A percentile compares a stretch with the other conserved stretches of the same genome.
Conservation (phyloP, 2,113 vertebrate genomes). For the Cynocephalus volans region DNA sequence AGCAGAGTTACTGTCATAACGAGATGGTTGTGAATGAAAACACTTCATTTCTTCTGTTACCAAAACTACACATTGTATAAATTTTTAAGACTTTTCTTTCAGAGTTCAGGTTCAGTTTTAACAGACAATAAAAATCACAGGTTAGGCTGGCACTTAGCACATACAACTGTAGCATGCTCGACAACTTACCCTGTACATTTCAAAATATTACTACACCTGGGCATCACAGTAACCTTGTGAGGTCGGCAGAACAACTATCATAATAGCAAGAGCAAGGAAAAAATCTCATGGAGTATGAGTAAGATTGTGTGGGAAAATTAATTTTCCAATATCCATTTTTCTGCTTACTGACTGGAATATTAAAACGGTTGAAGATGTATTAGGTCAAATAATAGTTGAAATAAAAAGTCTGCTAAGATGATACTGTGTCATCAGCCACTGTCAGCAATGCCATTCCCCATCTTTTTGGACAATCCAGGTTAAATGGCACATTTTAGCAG, state of each 20-base stretch:
- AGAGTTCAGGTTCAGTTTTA: neutral
- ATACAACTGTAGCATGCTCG: neutral
- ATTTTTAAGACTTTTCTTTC: constrained; percentile 2
- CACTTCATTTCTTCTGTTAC: constrained; percentile 19
- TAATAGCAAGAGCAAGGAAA: neutral
- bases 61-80: neutral
- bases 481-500: neutral
- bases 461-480: constrained; percentile 1
- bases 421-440: neutral
- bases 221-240: neutral
- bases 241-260: neutral
- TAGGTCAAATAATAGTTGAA: constrained; percentile 54
- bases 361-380: constrained; percentile 28
- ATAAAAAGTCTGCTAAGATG: neutral
- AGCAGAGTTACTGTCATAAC: neutral
- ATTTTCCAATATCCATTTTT: constrained; percentile 4
- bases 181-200: too few relatives aligned
- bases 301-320: neutral
- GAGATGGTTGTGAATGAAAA: neutral
- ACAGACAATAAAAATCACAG: neutral
- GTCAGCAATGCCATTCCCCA: neutral
- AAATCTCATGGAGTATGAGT: neutral
- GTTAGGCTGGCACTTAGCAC: neutral
- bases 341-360: constrained; percentile 21
- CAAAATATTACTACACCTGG: neutral